Evolutionary conservation across 2,888 invertebrate species (phyloP).

Genomic region (Dromius quadrimaculatus): DNA sequence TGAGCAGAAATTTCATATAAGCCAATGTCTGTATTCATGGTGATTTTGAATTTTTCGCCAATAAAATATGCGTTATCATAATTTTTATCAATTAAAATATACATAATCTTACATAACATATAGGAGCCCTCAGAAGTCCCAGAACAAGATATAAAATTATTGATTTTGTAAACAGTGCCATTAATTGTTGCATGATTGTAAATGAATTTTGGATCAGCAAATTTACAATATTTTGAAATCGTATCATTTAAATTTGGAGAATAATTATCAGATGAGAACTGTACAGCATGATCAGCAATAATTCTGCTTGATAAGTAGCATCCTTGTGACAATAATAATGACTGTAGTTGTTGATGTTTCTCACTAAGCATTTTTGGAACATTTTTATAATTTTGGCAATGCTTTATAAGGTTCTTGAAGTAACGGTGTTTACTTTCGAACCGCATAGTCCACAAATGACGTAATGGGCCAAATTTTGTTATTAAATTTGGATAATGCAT

Average conservation of each 20-base stretch:
- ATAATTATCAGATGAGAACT: not conserved
- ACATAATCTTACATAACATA: not conserved
- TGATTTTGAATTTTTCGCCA: slow-evolving; percentile 6
- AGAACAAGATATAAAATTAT: slow-evolving; percentile 1
- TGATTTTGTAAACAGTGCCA: not conserved
- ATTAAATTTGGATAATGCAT: too few species aligned
- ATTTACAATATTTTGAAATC: not conserved
- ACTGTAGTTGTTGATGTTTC: too few species aligned
- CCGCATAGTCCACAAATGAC: too few species aligned
- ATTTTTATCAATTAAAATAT: slow-evolving; percentile 10
- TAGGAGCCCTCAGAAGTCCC: not conserved
- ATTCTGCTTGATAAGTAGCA: not conserved
- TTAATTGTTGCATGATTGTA: not conserved
- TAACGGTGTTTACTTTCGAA: too few species aligned
- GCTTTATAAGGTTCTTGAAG: too few species aligned
- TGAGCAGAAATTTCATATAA: not conserved
- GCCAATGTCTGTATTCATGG: not conserved
- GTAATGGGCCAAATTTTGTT: too few species aligned
- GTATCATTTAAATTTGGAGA: not conserved
- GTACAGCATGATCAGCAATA: slow-evolving; percentile 8
- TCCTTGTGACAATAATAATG: not conserved
- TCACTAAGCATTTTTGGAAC: too few species aligned
- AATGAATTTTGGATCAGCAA: not conserved
- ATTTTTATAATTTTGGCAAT: too few species aligned
- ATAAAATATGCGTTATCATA: not conserved